Evolutionary conservation across 2,797 vertebrate species (phyloP), one percentile per base, ranked within the genome.

Genomic region (Pseudopleuronectes americanus): DNA sequence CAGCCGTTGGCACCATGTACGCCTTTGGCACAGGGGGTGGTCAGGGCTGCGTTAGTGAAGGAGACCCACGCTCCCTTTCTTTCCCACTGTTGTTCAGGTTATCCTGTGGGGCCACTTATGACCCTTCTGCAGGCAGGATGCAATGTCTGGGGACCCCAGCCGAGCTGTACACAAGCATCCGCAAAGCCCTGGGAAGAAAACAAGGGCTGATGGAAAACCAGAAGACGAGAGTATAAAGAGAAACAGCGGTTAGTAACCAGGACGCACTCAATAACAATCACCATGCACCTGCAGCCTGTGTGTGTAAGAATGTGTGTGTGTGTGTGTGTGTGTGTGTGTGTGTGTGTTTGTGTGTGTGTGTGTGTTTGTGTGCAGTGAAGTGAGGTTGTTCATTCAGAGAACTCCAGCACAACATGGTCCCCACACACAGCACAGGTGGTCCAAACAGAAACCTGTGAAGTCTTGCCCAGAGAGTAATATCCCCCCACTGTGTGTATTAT

Each of bases 51-150:
- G 49, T 70, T 70, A 65, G 79, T 64, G 64, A 82, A 89, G 85
- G 83, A 88, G 91, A 86, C 85, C 86, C 85, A 84, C 86, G 76
- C 87, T 91, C 88, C 79, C 79, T 87, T 89, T 89, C 88, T 90
- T 94, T 95, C 92, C 92, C 93, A 95, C 90, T 87, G 92, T 94
- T 94, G 92, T 95, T 94, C 91, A 93, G 92, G 93, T 94, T 94
- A 95, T 95, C 94, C 92, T 94, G 92, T 92, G 92, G 93, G 92
- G 90, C 92, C 90, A 91, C 90, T 93, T 91, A 90, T 85, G 89
- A 89, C 87, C 91, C 89, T 88, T 86, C 80, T 89, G 83, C 87
- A 87, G 89, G 92, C 94, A 95, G 94, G 94, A 95, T 92, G 92
- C 90, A 85, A 90, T 73, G 92, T 91, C 93, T 93, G 89, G 93